Percentiles rank a stretch among this genome's conserved stretches.
Evolutionary conservation across 2,888 invertebrate species (phyloP).

Genomic region (Teleogryllus oceanicus): DNA sequence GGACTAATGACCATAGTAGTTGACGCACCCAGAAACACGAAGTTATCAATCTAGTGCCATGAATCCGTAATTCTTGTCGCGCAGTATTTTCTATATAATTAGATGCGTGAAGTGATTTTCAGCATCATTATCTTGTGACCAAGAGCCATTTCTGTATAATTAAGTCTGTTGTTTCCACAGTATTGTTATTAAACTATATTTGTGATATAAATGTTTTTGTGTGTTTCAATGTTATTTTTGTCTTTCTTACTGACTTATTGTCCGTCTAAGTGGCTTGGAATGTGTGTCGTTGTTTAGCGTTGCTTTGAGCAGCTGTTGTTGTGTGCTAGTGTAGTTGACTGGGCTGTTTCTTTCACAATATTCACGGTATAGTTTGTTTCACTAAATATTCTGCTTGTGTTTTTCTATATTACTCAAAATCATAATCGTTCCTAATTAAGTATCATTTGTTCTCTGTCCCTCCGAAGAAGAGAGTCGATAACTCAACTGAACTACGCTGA

Average conservation of each 20-base stretch:
- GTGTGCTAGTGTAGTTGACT: slow-evolving; percentile 18
- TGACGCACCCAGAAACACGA: too few species aligned
- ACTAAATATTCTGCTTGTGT: neutral
- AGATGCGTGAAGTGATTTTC: too few species aligned
- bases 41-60: too few species aligned
- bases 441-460: slow-evolving; percentile 4
- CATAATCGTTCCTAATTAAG: neutral
- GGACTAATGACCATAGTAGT: too few species aligned
- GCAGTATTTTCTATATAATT: too few species aligned
- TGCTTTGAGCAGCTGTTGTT: slow-evolving; percentile 2
- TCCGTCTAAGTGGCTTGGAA: slow-evolving; percentile 5
- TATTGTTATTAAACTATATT: too few species aligned
- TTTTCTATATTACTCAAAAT: slow-evolving; percentile 1
- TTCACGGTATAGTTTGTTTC: slow-evolving; percentile 18
- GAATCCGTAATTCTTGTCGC: too few species aligned
- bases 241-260: neutral
- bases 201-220: too few species aligned
- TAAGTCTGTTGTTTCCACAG: too few species aligned
- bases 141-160: too few species aligned
- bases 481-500: neutral
- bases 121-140: too few species aligned
- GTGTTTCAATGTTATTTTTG: too few species aligned
- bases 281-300: neutral
- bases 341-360: slow-evolving; percentile 18
- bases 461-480: neutral